Conservation (phyloP, 2,113 vertebrate genomes). For the Saguinus midas region DNA sequence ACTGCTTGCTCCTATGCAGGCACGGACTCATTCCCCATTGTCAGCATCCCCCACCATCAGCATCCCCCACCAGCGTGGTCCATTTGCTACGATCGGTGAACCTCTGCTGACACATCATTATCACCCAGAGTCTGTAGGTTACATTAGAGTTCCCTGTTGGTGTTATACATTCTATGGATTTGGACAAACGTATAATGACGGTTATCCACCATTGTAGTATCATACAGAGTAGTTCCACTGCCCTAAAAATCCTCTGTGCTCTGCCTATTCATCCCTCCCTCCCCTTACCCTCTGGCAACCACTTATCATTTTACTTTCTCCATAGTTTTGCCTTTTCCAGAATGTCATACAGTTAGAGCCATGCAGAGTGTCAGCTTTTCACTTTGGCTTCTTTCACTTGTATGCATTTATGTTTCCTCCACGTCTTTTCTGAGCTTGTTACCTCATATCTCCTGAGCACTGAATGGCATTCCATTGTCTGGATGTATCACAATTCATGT, state of each 20-base stretch:
- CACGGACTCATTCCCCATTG: too few species aligned
- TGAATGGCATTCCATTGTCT: background rate
- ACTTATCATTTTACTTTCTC: background rate
- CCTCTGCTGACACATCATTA: rapidly evolving
- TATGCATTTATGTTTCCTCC: background rate
- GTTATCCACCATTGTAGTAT: too few species aligned
- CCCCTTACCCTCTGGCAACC: rapidly evolving
- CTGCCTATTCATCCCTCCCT: background rate
- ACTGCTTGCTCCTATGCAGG: rapidly evolving
- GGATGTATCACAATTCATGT: background rate
- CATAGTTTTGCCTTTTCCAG: background rate
- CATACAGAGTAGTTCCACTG: background rate
- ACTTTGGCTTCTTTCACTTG: background rate
- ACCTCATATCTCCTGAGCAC: background rate
- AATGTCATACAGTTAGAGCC: background rate
- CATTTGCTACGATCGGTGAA: background rate
- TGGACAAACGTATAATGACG: background rate
- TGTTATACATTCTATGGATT: background rate
- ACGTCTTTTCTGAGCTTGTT: background rate
- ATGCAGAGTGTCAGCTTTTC: background rate
- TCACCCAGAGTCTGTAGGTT: background rate
- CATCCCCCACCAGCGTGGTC: background rate
- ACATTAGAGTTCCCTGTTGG: background rate
- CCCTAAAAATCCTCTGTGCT: background rate
- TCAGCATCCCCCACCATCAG: background rate